Evolutionary conservation across 2,888 invertebrate genomes (phyloP), one percentile per base, ranked within the genome.

Genomic region (Scaptomyza parva): DNA sequence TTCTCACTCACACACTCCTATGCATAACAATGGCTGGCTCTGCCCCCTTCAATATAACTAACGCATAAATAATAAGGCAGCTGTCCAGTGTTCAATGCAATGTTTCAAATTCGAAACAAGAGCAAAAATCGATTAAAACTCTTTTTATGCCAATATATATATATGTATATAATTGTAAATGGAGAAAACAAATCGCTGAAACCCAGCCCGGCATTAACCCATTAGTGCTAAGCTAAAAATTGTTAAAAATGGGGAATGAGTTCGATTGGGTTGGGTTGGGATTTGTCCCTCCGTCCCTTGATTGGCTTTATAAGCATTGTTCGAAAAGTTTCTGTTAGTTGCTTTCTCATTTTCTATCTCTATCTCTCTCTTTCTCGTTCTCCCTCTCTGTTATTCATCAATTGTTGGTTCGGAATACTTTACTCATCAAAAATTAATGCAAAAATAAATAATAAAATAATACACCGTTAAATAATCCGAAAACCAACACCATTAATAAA

Each of bases 401-500:
- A 67, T 70, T 63, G 54, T 58, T 26, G 33, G 51, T 35, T 51
- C 45, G 35, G 37, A 61, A 70, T 75, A 44, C 55, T 45, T 40
- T 40, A 44, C 76, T 71, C 86, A 86, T 86, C 86, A 86, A 86
- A 88, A 85, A 79, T 87, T 85, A 85, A 85, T 86, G 86, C 86
- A 87, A 87, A 85, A 85, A 89, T 88, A 89, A 88, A 87, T 88
- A 89, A 89, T 88, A 87, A 89, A 89, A 79, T 89, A 89, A 88
- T 88, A 86, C 77, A 88, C 86, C 88, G 86, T 88, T 89, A 89
- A 89, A 88, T 89, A 89, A 89, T 88, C 86, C 83, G 67, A 86
- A 86, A 82, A 89, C 82, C 86, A 89, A 87, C 87, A 89, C 83
- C 88, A 89, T 89, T 89, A 89, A 89, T 87, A 89, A 89, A 88